Base-by-base conservation (phyloP, 1,140 invertebrate genomes). In the Pseudomyrmex gracilis region DNA sequence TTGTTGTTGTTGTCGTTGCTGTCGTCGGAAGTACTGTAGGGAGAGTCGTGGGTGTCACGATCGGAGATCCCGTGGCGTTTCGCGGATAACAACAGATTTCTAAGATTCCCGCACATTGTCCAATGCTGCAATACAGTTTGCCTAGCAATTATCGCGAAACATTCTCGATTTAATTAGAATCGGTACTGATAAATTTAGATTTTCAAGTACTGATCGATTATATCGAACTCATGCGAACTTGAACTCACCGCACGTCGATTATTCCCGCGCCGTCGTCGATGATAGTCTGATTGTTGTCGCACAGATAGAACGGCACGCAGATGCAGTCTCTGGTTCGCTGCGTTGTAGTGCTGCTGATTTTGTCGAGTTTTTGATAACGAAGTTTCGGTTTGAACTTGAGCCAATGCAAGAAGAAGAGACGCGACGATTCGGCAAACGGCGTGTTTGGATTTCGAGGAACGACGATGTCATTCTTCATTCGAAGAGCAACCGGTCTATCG, bases 271-370 rank as follows among this genome's bases (percentile, higher is more conserved):
- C 95, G 87, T 95, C 94, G 2, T 92, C 94, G 20, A 95, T 93
- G 7, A 96, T 93, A 2, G 94, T 94, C 43, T 86, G 86, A 22
- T 95, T 95, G 43, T 92, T 87, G 45, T 93, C 87, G 71, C 96
- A 96, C 9, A 94, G 91, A 87, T 96, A 96, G 85, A 95, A 96
- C 5, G 94, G 94, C 0, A 95, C 94, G 82, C 95, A 95, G 34
- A 91, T 87, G 78, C 95, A 95, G 58, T 86, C 73, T 1, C 68
- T 13, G 0, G 82, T 20, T 7, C 34, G 34, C 13, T 2, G 1
- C 3, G 76, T 15, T 0, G 34, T 3, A 0, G 82, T 47, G 2
- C 82, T 2, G 0, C 85, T 61, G 12, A 92, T 83, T 47, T 73
- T 89, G 8, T 92, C 85, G 2, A 92, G 61, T 8, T 84, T 73